Evolutionary conservation across 2,113 vertebrate genomes (phyloP), one percentile per base, ranked within the genome.

Genomic region (Dunckerocampus dactyliophorus): DNA sequence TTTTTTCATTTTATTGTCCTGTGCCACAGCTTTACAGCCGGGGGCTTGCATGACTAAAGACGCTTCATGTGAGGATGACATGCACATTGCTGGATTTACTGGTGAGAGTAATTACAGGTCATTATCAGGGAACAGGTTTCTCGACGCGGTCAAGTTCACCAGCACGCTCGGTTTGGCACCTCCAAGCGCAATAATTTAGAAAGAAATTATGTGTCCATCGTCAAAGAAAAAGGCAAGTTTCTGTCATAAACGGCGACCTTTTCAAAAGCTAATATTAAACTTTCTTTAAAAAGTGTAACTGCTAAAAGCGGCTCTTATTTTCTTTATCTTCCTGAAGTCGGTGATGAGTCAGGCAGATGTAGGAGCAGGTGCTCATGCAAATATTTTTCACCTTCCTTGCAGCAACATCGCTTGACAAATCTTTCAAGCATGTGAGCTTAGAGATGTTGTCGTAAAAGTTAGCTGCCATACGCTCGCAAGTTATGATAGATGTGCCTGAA

Each of bases 111-210:
- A 75, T 73, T 77, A 59, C 50, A 42, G 54, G 59, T 67, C 64
- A 71, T 83, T 74, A 79, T 52, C 34, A 56, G 6, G 14, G n/a
- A 75, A 58, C 64, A 46, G 39, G 54, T 77, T 85, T 65, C 39
- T n/a, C 58, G 37, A 59, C 34, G 39, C 56, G 63, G 63, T 64
- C 53, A 43, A 46, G 59, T 72, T 73, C 56, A 62, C 20, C 17
- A 56, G 55, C 54, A 39, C 63, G 51, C 53, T 70, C 39, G 22
- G 48, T 57, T 45, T 57, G 59, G 46, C 46, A 59, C 19, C 53
- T 62, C 31, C 17, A 28, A 46, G 64, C 58, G 19, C 42, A 6
- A 17, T 51, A 2, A 69, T 65, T 76, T 70, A 1, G 51, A 15
- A 17, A 37, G 3, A 45, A 42, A 58, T 28, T 13, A 56, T 5